Evolutionary conservation across 2,797 vertebrate genomes (phyloP).

Genomic region (Peromyscus nudipes): DNA sequence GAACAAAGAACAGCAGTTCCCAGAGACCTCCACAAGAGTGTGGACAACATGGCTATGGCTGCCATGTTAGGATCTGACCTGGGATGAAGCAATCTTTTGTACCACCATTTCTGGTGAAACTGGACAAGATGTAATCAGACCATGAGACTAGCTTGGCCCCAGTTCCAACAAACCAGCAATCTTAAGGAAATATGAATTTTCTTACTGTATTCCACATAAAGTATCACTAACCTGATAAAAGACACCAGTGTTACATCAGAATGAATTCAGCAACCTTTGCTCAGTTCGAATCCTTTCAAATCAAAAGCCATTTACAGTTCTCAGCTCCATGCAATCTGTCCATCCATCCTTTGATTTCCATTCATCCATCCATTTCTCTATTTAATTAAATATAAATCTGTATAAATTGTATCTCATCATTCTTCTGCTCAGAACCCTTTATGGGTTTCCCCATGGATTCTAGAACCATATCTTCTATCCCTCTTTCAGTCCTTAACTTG

Average conservation of each 20-base stretch:
- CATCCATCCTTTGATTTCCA: background rate
- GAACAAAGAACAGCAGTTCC: background rate
- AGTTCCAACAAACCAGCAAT: background rate
- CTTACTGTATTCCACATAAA: background rate
- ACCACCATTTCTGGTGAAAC: background rate
- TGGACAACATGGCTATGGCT: fast-evolving
- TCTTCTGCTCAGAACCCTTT: background rate
- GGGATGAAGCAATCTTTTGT: fast-evolving
- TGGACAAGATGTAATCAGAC: fast-evolving
- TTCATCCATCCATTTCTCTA: background rate
- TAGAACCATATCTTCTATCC: background rate
- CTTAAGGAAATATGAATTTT: background rate
- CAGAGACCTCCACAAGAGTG: background rate
- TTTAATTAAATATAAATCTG: background rate
- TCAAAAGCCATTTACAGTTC: background rate
- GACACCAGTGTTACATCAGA: background rate
- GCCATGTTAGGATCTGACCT: background rate
- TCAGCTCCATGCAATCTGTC: background rate
- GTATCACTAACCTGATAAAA: too few relatives aligned
- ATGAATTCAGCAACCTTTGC: background rate
- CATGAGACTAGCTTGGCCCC: fast-evolving
- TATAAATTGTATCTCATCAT: background rate
- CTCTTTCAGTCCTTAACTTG: fast-evolving
- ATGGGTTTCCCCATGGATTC: background rate
- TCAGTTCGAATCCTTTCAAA: background rate